phyloP scores from a whole-genome alignment of 2,888 invertebrate genomes.

The Pimpla rufipes region DNA sequence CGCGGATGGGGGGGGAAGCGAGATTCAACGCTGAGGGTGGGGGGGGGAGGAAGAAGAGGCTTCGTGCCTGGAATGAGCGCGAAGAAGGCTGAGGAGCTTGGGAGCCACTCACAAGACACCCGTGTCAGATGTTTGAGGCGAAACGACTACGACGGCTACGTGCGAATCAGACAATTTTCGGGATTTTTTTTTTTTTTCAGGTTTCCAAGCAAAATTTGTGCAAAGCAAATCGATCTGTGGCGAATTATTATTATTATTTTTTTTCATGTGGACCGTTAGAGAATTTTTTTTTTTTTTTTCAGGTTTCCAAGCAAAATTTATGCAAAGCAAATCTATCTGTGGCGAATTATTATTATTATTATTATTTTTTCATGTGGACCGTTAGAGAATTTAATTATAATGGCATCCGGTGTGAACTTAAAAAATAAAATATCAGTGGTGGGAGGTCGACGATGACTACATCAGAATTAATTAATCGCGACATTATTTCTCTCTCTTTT shows the following conservation, averaged over 20 bases:
- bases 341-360: too few relatives aligned
- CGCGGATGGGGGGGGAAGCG: not conserved
- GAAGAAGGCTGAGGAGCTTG: conserved; percentile 3
- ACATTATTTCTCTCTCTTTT: not conserved
- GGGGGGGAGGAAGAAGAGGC: not conserved
- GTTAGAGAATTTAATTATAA: too few relatives aligned
- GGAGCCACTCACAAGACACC: not conserved
- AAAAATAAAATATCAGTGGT: not conserved
- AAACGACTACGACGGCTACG: not conserved
- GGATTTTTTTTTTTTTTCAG: too few relatives aligned
- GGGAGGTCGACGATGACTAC: not conserved
- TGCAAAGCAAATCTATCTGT: too few relatives aligned
- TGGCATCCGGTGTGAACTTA: too few relatives aligned
- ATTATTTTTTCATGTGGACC: too few relatives aligned
- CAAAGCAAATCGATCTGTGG: too few relatives aligned
- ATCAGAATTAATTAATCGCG: not conserved
- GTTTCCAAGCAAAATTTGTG: too few relatives aligned
- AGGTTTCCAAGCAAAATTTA: too few relatives aligned
- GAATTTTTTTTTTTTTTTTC: too few relatives aligned
- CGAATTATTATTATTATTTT: too few relatives aligned
- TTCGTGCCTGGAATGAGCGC: conserved; percentile 14
- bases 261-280: too few relatives aligned
- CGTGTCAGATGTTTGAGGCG: not conserved
- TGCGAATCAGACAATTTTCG: not conserved
- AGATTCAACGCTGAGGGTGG: conserved; percentile 23